A percentile compares a stretch with the other conserved stretches of the same genome.
These are phyloP conservation scores for Shinisaurus crocodilurus DNA, from an alignment of 2,113 vertebrate species.

Conservation along the genomic window DNA sequence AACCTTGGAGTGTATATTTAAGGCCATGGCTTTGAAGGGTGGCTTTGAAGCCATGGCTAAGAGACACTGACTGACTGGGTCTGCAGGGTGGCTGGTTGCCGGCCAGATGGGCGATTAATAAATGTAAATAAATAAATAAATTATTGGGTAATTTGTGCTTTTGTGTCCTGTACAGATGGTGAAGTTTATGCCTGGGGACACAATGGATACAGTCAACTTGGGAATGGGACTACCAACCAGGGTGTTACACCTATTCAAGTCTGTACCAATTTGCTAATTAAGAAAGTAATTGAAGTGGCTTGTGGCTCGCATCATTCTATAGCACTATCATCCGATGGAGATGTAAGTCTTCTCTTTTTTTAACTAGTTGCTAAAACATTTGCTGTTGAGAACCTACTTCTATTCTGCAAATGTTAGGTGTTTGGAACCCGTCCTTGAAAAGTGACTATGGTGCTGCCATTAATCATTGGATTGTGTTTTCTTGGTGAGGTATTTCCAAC, in stretches of 20 bases:
- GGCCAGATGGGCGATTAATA: too few species aligned
- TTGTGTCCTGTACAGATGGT: constrained; percentile 82
- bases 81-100: too few species aligned
- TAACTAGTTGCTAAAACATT: not conserved
- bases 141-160: constrained; percentile 5
- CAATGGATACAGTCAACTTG: constrained; percentile 96
- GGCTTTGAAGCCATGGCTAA: too few species aligned
- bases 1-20: not conserved
- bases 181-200: constrained; percentile 97
- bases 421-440: not conserved
- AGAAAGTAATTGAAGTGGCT: constrained; percentile 90
- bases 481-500: constrained; percentile 39
- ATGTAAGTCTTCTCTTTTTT: constrained; percentile 81
- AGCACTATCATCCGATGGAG: constrained; percentile 90
- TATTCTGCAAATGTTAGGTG: not conserved
- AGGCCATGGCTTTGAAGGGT: too few species aligned
- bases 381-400: not conserved
- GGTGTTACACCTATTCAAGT: constrained; percentile 90
- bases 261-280: constrained; percentile 88
- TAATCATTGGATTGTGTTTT: not conserved
- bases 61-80: too few species aligned
- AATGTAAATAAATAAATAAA: too few species aligned
- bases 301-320: constrained; percentile 98
- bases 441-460: not conserved
- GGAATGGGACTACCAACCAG: constrained; percentile 94